A percentile compares a stretch with the other conserved stretches of the same genome.
phyloP scores from a whole-genome alignment of 1,140 invertebrate species.

The Capitella teleta region DNA sequence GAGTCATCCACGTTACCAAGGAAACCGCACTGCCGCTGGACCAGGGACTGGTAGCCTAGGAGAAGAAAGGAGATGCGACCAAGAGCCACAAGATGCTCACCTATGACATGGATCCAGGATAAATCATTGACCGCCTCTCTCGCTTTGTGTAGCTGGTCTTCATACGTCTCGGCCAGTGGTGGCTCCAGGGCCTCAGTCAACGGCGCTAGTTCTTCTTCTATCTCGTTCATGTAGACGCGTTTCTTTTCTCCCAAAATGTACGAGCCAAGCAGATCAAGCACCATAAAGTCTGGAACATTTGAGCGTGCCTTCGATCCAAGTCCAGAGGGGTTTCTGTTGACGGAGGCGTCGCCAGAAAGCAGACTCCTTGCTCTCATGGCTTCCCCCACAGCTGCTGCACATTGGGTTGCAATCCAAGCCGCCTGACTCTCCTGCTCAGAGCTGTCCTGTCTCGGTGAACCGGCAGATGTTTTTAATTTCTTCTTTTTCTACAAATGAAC shows the following conservation, averaged over 20 bases:
- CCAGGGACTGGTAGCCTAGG: slow-evolving; percentile 34
- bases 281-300: slow-evolving; percentile 31
- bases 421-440: slow-evolving; percentile 26
- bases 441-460: slow-evolving; percentile 11
- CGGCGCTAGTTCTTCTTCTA: slow-evolving; percentile 35
- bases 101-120: slow-evolving; percentile 34
- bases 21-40: slow-evolving; percentile 30
- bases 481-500: no score
- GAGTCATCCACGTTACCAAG: slow-evolving; percentile 28
- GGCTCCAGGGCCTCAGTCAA: slow-evolving; percentile 31
- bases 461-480: background rate
- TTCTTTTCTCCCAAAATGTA: slow-evolving; percentile 37
- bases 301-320: slow-evolving; percentile 16
- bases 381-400: slow-evolving; percentile 26
- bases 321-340: slow-evolving; percentile 22
- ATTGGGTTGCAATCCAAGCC: slow-evolving; percentile 30
- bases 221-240: slow-evolving; percentile 35
- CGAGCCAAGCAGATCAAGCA: slow-evolving; percentile 29
- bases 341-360: slow-evolving; percentile 23
- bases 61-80: background rate
- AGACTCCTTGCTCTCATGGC: slow-evolving; percentile 21
- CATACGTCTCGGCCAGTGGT: slow-evolving; percentile 27
- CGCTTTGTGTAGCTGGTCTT: slow-evolving; percentile 26
- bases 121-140: slow-evolving; percentile 22
- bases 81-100: slow-evolving; percentile 13